Conservation (phyloP, 2,113 vertebrate species). For the Sterrhoptilus dennistouni region DNA sequence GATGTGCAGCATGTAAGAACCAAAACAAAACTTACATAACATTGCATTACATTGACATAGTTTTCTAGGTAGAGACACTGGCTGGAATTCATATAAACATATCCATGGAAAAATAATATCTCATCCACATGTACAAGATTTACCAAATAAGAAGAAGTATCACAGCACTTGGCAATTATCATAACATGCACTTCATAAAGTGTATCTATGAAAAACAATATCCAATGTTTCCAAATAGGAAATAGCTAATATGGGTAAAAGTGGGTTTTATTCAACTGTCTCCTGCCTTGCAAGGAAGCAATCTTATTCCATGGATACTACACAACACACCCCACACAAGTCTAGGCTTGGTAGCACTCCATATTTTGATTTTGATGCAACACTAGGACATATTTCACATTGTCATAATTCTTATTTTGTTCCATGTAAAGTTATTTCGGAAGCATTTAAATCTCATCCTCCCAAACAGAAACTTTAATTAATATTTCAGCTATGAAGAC, state of each 20-base stretch:
- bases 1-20: not conserved
- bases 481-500: conserved; percentile 13
- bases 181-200: not conserved
- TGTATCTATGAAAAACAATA: conserved; percentile 21
- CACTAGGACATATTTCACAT: not conserved
- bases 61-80: conserved; percentile 37
- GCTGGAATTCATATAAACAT: conserved; percentile 52
- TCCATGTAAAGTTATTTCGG: not conserved
- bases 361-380: not conserved
- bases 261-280: not conserved
- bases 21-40: conserved; percentile 32
- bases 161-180: not conserved
- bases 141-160: conserved; percentile 48
- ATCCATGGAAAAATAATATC: conserved; percentile 44
- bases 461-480: not conserved
- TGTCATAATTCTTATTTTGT: not conserved
- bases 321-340: not conserved
- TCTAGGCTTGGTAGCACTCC: not conserved
- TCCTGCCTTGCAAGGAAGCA: conserved; percentile 7
- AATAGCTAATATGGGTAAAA: not conserved
- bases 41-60: not conserved
- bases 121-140: conserved; percentile 9
- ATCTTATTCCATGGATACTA: not conserved
- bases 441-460: not conserved
- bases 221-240: not conserved